Evolutionary conservation across 2,797 vertebrate species (phyloP), one percentile per base, ranked within the genome.

Genomic region (Columba guinea): DNA sequence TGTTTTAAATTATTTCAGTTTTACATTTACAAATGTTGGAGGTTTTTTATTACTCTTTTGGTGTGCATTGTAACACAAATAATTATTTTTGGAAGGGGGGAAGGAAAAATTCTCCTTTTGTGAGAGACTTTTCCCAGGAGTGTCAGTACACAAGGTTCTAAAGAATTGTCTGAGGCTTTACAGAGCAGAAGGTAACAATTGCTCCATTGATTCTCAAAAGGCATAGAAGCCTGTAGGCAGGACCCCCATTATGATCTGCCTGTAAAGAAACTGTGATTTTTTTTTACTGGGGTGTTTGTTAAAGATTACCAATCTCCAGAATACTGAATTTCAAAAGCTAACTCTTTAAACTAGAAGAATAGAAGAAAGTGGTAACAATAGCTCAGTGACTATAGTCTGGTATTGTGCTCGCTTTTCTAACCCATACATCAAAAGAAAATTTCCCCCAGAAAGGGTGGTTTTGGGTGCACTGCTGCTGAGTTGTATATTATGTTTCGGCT

Each of bases 241-340:
- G 87, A 86, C 86, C 80, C 84, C 87, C 52, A 84, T 97, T 96
- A 96, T 1, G 41, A 96, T 91, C 46, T 95, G 93, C 90, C 94
- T 67, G n/a, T 78, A 91, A 95, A 94, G 73, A 82, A 75, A 52
- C 70, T 52, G 65, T 85, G 67, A 91, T 46, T 46, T 46, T 46
- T 96, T 97, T 96, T 95, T 96, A 95, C 81, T 96, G 64, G 84
- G 90, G 64, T 93, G 70, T 93, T 96, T 97, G 97, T 97, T 97
- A 97, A 98, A 97, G 97, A 97, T 97, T 97, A 97, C 95, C 94
- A 92, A 15, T 92, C 95, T 96, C 84, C 94, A 95, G 97, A 97
- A 95, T 94, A 85, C 96, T 90, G 94, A 83, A 96, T 98, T 98
- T 98, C 97, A 98, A 97, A 98, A 95, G 89, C 94, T 93, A 78